Evolutionary conservation across 1,140 invertebrate species (phyloP).

Genomic region (Euschistus heros): DNA sequence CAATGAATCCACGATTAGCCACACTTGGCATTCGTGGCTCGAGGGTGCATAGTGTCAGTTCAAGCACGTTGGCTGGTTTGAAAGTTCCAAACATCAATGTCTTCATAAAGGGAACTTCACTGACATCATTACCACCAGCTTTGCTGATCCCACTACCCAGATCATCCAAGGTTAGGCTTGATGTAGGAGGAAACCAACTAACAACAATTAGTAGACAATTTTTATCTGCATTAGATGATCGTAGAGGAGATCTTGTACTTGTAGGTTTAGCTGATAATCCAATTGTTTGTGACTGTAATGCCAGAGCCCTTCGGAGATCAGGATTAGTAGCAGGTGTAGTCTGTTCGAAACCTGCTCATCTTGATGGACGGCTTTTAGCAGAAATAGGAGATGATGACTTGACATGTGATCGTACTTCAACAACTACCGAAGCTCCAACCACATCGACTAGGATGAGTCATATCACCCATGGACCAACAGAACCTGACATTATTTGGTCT

Average conservation of each 20-base stretch:
- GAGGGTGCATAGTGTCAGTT: slow-evolving; percentile 63
- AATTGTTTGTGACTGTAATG: slow-evolving; percentile 74
- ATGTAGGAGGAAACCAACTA: slow-evolving; percentile 67
- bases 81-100: slow-evolving; percentile 58
- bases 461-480: slow-evolving; percentile 41
- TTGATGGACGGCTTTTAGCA: slow-evolving; percentile 53
- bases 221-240: slow-evolving; percentile 65
- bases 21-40: slow-evolving; percentile 62
- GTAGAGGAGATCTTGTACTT: slow-evolving; percentile 57
- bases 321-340: slow-evolving; percentile 42
- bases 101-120: slow-evolving; percentile 64
- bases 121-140: slow-evolving; percentile 62
- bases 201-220: slow-evolving; percentile 62
- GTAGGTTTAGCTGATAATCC: slow-evolving; percentile 64
- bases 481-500: slow-evolving; percentile 81
- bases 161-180: slow-evolving; percentile 65
- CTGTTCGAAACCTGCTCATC: slow-evolving; percentile 54
- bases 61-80: slow-evolving; percentile 69
- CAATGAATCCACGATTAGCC: slow-evolving; percentile 64
- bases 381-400: slow-evolving; percentile 69
- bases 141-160: slow-evolving; percentile 79
- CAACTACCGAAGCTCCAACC: slow-evolving; percentile 38
- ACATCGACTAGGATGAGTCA: slow-evolving; percentile 35
- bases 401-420: slow-evolving; percentile 52
- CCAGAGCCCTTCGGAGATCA: slow-evolving; percentile 54